Base-by-base conservation (phyloP, 2,113 vertebrate species). In the Neoarius graeffei region DNA sequence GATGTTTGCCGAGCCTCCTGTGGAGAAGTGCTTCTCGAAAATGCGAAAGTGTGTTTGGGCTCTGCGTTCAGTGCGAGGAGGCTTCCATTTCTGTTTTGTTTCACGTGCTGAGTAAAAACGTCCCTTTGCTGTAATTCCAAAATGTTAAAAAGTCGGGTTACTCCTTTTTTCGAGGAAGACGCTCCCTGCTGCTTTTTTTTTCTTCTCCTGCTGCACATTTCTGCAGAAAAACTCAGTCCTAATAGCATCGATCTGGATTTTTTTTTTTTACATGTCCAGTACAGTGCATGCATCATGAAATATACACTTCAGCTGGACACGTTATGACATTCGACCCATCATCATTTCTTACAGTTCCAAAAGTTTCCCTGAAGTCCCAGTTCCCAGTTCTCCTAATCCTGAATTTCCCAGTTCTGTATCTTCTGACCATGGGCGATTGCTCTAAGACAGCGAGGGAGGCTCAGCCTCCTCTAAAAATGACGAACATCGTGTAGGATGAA, bases 121-220 rank as follows among this genome's bases (percentile, higher is more conserved):
- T 89, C 88, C 86, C 91, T 59, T 86, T 60, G 84, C 89, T 86
- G 90, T 87, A 90, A 92, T 93, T 91, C 88, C 77, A 80, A 87
- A 42, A 52, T 54, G 87, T 84, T 59, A 87, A 84, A 91, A 91
- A 89, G 60, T 25, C 69, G 84, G 59, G 85, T 83, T 89, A 88
- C 86, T 90, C 87, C 35, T 86, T 88, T 93, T 87, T 86, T 82
- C 66, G 64, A 79, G 85, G 59, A 81, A 60, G 89, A 89, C 66
- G 87, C 89, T 67, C n/a, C 59, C 25, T 23, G 4, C 74, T 89
- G 64, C 64, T 64, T 27, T 50, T 66, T 66, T 81, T 17, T 59
- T 81, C 8, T 23, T 13, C 2, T 56, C 23, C 27, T 57, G 54
- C 54, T 81, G 54, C 87, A 71, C 60, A 74, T 80, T 57, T 86